phyloP scores from a whole-genome alignment of 2,797 vertebrate species.

The Denticeps clupeoides region DNA sequence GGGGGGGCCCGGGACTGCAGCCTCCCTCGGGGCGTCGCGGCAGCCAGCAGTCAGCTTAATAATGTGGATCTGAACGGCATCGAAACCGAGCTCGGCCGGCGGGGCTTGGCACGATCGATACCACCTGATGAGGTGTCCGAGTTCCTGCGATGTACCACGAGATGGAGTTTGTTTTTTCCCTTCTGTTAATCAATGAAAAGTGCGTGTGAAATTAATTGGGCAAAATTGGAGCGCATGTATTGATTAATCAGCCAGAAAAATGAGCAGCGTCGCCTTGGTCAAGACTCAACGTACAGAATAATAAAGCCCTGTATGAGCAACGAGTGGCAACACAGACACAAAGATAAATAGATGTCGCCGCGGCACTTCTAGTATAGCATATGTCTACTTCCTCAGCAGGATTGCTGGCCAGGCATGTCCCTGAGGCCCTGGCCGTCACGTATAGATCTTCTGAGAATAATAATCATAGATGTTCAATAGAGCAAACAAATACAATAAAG shows the following conservation, averaged over 20 bases:
- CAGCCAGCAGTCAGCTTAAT: slow-evolving; percentile 46
- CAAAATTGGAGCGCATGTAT: slow-evolving; percentile 64
- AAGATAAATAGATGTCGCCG: too few species aligned
- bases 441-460: too few species aligned
- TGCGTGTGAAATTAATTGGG: slow-evolving; percentile 67
- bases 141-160: slow-evolving; percentile 62
- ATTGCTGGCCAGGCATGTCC: too few species aligned
- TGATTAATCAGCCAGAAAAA: slow-evolving; percentile 70
- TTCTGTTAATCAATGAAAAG: slow-evolving; percentile 48
- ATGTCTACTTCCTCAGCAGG: too few species aligned
- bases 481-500: too few species aligned
- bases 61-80: slow-evolving; percentile 48
- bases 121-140: slow-evolving; percentile 64
- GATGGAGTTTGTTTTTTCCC: slow-evolving; percentile 61
- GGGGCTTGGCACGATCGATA: slow-evolving; percentile 57
- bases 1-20: slow-evolving; percentile 30
- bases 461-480: too few species aligned
- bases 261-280: slow-evolving; percentile 44
- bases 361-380: too few species aligned
- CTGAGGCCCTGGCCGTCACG: too few species aligned
- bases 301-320: slow-evolving; percentile 20
- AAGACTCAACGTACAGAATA: slow-evolving; percentile 27
- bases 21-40: slow-evolving; percentile 46
- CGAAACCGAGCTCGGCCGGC: slow-evolving; percentile 44
- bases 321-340: too few species aligned